Percentiles rank a stretch among this genome's conserved stretches.
These are phyloP conservation scores for Tor tambroides DNA, from an alignment of 2,113 vertebrate genomes.

Conservation along the genomic window DNA sequence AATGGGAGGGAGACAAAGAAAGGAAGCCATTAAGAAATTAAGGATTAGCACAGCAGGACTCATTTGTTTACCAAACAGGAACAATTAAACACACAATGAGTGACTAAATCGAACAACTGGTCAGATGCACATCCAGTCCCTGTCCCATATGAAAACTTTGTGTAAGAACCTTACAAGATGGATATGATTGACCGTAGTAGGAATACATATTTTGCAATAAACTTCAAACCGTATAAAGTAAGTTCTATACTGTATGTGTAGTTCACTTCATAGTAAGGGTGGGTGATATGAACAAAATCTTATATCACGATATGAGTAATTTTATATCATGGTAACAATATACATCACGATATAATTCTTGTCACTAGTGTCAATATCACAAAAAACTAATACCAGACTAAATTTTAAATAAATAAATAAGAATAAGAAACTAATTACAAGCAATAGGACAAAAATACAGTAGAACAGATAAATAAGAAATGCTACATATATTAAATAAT, in stretches of 20 bases:
- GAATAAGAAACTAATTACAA: too few species aligned
- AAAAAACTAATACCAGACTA: too few species aligned
- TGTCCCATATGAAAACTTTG: background rate
- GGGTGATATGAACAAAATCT: too few species aligned
- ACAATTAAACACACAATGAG: slow-evolving; percentile 15
- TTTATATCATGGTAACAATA: too few species aligned
- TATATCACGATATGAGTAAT: too few species aligned
- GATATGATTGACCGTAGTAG: background rate
- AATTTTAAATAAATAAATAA: too few species aligned
- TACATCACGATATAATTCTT: too few species aligned
- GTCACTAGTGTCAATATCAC: too few species aligned
- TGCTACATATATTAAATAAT: too few species aligned
- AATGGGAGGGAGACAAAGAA: slow-evolving; percentile 14
- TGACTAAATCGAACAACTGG: background rate
- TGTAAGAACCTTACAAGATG: background rate
- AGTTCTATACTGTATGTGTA: background rate
- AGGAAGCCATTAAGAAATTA: background rate
- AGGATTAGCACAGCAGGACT: background rate
- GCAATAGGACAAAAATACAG: too few species aligned
- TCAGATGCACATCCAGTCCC: background rate
- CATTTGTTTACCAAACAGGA: slow-evolving; percentile 21
- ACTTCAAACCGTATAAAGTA: background rate
- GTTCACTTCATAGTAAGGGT: too few species aligned
- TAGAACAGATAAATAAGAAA: too few species aligned
- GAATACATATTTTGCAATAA: background rate